Evolutionary conservation across 2,113 vertebrate species (phyloP), one percentile per base, ranked within the genome.

Genomic region (Seriola quinqueradiata): DNA sequence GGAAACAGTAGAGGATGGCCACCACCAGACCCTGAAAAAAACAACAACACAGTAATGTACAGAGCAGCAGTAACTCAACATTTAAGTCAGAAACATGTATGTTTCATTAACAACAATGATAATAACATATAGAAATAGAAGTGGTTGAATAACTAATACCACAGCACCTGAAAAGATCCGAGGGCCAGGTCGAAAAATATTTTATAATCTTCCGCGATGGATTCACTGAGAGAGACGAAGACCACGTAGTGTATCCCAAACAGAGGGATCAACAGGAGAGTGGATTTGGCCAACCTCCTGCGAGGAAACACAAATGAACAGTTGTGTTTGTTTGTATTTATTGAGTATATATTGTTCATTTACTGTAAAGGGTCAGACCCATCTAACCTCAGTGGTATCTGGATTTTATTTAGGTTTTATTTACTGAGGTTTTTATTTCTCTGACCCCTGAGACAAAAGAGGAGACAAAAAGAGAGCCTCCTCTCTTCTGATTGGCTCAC

Each of bases 211-310:
- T 92, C 89, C 42, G 92, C 89, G 55, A 96, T 96, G 92, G 95
- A 95, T 36, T 94, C 93, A 4, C 77, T 23, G 90, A 92, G 70
- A 85, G 96, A 87, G 89, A 95, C 13, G n/a, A 97, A 99, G 74
- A 99, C 95, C 82, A 97, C 94, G 44, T 98, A 98, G 90, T 99
- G 97, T 82, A 97, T 95, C 32, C 97, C 97, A 36, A 99, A 98
- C 72, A 99, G 92, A 0, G 97, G 97, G 85, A 98, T 97, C 48
- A 99, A 96, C 89, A 99, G 91, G 54, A 99, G 91, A 0, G 97
- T 98, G 48, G 97, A 99, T 91, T 98, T 99, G 87, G 97, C 92
- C 75, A 99, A 95, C 82, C 97, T 93, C 95, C 97, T 99, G 91
- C 60, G 44, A 55, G 10, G 32, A 21, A 44, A 86, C 50, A 66